Evolutionary conservation across 1,140 invertebrate genomes (phyloP).

Genomic region (Bradysia coprophila): DNA sequence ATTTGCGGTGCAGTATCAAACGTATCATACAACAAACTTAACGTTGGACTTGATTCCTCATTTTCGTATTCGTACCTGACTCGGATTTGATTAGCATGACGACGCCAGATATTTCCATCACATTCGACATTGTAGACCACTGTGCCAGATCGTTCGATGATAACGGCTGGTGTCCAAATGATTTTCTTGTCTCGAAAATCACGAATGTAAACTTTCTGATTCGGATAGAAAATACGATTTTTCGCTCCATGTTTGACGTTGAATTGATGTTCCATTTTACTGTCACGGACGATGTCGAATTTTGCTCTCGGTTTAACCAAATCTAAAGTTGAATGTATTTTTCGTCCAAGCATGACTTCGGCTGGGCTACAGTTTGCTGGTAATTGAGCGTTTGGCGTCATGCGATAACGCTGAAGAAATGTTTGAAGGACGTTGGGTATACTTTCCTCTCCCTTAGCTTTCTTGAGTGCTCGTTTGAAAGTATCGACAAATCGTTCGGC

Average conservation of each 20-base stretch:
- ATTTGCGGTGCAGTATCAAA: no score
- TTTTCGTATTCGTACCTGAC: no score
- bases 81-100: no score
- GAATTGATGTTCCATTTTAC: constrained; percentile 1
- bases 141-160: background rate
- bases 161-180: background rate
- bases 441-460: no score
- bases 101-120: no score
- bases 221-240: constrained; percentile 1
- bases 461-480: constrained; percentile 5
- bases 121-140: constrained; percentile 1
- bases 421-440: constrained; percentile 1
- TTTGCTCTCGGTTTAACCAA: background rate
- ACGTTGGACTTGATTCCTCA: no score
- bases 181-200: background rate
- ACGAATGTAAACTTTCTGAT: no score
- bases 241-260: constrained; percentile 2
- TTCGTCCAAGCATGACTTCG: no score
- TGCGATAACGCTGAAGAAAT: constrained; percentile 3
- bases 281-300: background rate
- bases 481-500: constrained; percentile 6
- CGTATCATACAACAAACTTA: no score
- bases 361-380: background rate
- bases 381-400: no score
- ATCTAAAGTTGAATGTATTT: constrained; percentile 7